Evolutionary conservation across 2,888 invertebrate genomes (phyloP).

Genomic region (Electrophaes corylata): DNA sequence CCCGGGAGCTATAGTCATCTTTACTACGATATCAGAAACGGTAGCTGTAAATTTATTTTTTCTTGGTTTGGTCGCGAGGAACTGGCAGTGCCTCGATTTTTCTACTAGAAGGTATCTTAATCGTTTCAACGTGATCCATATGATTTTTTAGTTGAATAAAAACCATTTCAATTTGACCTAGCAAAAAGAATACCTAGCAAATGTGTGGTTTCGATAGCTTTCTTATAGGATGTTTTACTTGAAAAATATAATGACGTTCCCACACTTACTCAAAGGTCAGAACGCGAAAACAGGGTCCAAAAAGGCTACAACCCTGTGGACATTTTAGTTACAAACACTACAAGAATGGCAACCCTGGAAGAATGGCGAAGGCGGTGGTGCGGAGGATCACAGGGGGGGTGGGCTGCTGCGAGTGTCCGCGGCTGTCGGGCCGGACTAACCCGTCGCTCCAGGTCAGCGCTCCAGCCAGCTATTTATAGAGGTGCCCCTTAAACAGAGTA

Average conservation of each 20-base stretch:
- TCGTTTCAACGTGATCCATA: neutral
- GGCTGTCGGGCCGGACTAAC: slow-evolving; percentile 82
- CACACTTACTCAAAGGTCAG: slow-evolving; percentile 4
- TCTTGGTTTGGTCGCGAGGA: neutral
- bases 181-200: no score
- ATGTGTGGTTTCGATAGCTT: no score
- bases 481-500: slow-evolving; percentile 84
- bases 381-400: slow-evolving; percentile 41
- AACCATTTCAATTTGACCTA: no score
- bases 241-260: neutral
- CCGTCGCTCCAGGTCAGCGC: slow-evolving; percentile 84
- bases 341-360: slow-evolving; percentile 38
- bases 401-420: slow-evolving; percentile 76
- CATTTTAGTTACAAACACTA: slow-evolving; percentile 18
- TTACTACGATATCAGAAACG: neutral
- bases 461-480: slow-evolving; percentile 84
- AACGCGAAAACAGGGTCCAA: slow-evolving; percentile 1
- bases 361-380: slow-evolving; percentile 44
- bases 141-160: no score
- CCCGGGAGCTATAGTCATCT: slow-evolving; percentile 12
- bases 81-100: neutral
- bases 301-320: neutral
- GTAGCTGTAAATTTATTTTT: neutral
- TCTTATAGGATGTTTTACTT: neutral
- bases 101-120: no score